Conservation (phyloP, 2,113 vertebrate species). For the Scalopus aquaticus region DNA sequence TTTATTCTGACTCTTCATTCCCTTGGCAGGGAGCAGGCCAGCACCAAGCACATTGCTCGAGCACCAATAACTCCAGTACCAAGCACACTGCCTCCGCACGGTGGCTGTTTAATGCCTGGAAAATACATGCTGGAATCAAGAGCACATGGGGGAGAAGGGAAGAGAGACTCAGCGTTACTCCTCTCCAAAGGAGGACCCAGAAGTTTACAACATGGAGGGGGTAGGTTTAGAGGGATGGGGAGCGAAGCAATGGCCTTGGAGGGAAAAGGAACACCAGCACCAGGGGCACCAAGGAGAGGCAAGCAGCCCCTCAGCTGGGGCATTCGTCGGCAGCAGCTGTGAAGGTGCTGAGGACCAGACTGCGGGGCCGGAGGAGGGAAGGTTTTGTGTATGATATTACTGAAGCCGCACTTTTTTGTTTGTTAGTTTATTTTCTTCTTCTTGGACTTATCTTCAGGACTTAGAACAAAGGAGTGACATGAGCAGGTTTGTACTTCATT, state of each 20-base stretch:
- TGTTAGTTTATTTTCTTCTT: too few species aligned
- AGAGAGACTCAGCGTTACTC: not conserved
- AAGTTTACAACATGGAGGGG: not conserved
- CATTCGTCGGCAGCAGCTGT: too few species aligned
- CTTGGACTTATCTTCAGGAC: not conserved
- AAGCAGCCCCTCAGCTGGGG: too few species aligned
- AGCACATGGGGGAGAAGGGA: not conserved
- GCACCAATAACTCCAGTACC: too few species aligned
- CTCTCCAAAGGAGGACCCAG: not conserved
- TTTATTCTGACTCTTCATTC: not conserved
- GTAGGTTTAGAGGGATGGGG: not conserved
- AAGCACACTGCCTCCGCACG: not conserved
- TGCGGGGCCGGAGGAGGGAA: not conserved
- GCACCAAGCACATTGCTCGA: not conserved
- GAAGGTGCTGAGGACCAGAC: not conserved
- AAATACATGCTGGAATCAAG: not conserved
- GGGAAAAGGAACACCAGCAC: not conserved
- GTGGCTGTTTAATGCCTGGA: too few species aligned
- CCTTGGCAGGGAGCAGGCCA: not conserved
- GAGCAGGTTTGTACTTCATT: not conserved
- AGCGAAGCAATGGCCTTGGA: not conserved
- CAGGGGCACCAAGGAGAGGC: not conserved
- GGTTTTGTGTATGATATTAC: accelerated
- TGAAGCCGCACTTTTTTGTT: not conserved
- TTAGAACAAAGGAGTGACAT: not conserved